Conservation (phyloP, 2,888 invertebrate species). For the Caenorhabditis japonica region DNA sequence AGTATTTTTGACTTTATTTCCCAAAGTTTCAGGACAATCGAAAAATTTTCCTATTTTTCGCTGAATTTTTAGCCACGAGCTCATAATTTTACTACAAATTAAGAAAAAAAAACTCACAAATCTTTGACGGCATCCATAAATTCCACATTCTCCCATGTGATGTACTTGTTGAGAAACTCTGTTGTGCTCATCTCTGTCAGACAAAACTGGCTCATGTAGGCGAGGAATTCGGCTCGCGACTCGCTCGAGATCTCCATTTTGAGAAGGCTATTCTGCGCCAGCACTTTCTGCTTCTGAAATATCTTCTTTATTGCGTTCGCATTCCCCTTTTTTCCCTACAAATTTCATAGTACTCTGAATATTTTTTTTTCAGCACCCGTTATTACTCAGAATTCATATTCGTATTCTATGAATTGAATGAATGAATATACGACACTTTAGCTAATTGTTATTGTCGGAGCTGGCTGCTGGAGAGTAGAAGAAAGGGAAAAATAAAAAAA, state of each 20-base stretch:
- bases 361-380: neutral
- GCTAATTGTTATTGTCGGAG: constrained; percentile 11
- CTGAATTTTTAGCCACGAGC: neutral
- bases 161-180: constrained; percentile 25
- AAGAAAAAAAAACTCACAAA: constrained; percentile 21
- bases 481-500: neutral
- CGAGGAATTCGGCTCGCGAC: constrained; percentile 11
- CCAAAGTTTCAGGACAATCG: too few relatives aligned
- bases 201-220: constrained; percentile 17
- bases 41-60: too few relatives aligned
- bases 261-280: neutral
- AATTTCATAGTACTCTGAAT: constrained; percentile 10
- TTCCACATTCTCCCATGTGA: constrained; percentile 38
- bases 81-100: neutral
- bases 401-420: too few relatives aligned
- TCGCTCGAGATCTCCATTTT: constrained; percentile 15
- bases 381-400: too few relatives aligned
- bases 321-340: neutral
- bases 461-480: neutral
- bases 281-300: constrained; percentile 8
- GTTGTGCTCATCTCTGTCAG: neutral
- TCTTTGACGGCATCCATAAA: constrained; percentile 24
- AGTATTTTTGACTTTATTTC: too few relatives aligned
- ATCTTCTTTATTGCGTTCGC: too few relatives aligned
- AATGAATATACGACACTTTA: too few relatives aligned